Evolutionary conservation across 2,797 vertebrate genomes (phyloP).

Genomic region (Neomorphus geoffroyi): DNA sequence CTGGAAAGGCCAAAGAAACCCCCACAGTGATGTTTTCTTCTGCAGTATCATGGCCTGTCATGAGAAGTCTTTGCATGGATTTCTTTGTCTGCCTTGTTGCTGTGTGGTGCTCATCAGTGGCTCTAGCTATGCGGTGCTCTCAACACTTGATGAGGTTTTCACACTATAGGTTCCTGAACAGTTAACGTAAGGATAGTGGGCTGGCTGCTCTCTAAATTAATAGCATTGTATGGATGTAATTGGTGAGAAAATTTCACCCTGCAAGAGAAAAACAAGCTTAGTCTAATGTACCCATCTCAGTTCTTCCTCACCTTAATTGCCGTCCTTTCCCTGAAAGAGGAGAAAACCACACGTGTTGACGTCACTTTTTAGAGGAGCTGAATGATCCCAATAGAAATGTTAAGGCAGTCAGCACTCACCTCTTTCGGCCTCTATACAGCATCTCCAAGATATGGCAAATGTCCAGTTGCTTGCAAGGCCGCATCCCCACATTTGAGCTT

Average conservation of each 20-base stretch:
- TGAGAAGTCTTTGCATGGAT: not conserved
- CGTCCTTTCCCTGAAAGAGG: not conserved
- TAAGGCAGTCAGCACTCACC: not conserved
- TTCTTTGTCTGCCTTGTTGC: not conserved
- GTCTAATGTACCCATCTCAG: not conserved
- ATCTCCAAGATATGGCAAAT: not conserved
- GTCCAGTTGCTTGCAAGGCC: constrained; percentile 16
- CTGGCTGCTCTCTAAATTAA: not conserved
- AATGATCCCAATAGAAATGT: not conserved
- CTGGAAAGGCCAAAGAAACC: not conserved
- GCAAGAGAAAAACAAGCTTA: not conserved
- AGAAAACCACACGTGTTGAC: not conserved
- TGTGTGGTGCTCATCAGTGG: not conserved
- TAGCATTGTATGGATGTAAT: not conserved
- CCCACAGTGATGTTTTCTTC: not conserved
- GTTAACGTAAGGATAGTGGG: not conserved
- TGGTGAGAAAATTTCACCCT: not conserved
- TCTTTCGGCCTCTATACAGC: not conserved
- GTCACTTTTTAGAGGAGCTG: not conserved
- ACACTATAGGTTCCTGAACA: not conserved
- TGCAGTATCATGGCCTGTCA: not conserved
- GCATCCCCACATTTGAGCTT: not conserved
- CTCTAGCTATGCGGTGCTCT: not conserved
- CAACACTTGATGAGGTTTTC: not conserved
- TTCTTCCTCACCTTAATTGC: not conserved